Base-by-base conservation (phyloP, 2,797 vertebrate genomes). In the Gallinago nigripennis region DNA sequence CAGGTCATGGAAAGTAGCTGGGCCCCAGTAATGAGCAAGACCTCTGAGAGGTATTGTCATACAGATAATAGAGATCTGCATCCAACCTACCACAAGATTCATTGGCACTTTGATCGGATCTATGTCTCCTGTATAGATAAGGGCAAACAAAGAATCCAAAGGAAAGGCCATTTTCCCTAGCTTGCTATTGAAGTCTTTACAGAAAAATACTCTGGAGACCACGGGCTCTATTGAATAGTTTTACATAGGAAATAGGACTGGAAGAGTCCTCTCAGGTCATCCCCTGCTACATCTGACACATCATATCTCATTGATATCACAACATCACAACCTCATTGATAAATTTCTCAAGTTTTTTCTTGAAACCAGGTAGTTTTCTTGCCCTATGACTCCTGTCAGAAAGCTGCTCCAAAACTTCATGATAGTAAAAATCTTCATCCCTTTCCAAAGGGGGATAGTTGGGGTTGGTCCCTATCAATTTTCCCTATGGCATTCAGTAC, bases 131-230 rank as follows among this genome's bases (percentile, higher is more conserved):
- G 27, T 94, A 94, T 57, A 93, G 96, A 61, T 64, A 93, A 82
- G 78, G 82, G 84, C 94, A 94, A 96, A 96, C 92, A 96, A 93
- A 97, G 90, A 93, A 96, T 84, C 93, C 94, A 96, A 95, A 93
- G 88, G 68, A 92, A 95, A 92, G 82, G 83, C 88, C 94, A 88
- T 94, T 95, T 96, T 97, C 88, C 61, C 68, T 27, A 77, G 35
- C 77, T 95, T 77, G 43, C 84, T 91, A 90, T 89, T 94, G 89
- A 96, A 92, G 94, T 82, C 89, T 95, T 84, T 84, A 95, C 87
- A 95, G 75, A 88, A 96, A 95, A 92, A 85, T 81, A 86, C 80
- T 88, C 83, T 69, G 78, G 89, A 97, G 93, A 88, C 91, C 68
- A 76, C 77, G 56, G 65, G 68, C 43, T 91, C 70, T 85, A 76